phyloP scores from a whole-genome alignment of 1,140 invertebrate species.

The Nixonia krombeini region DNA sequence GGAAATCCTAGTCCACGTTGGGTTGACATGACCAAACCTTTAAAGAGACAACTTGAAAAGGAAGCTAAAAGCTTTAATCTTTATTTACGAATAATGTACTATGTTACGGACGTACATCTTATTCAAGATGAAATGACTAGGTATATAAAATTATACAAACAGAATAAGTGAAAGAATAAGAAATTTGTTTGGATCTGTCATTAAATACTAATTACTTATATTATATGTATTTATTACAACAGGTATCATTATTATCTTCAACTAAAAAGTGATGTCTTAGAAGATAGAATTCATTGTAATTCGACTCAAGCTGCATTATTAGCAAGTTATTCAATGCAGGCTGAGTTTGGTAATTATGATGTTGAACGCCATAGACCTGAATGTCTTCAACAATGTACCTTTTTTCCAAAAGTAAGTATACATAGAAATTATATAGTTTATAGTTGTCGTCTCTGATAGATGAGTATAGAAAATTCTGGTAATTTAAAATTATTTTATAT shows the following conservation, averaged over 20 bases:
- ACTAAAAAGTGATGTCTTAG: slow-evolving; percentile 93
- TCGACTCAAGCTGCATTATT: slow-evolving; percentile 89
- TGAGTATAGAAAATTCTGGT: too few relatives aligned
- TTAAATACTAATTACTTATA: slow-evolving; percentile 3
- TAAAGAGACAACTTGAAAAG: slow-evolving; percentile 95
- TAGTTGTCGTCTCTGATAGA: too few relatives aligned
- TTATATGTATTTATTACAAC: slow-evolving; percentile 41
- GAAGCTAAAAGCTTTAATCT: slow-evolving; percentile 86
- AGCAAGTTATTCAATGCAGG: slow-evolving; percentile 94
- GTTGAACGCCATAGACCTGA: slow-evolving; percentile 90
- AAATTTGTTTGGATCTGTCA: slow-evolving; percentile 3
- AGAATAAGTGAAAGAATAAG: not conserved
- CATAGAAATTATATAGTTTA: not conserved
- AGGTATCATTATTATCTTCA: slow-evolving; percentile 97
- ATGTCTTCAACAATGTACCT: slow-evolving; percentile 90
- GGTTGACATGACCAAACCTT: slow-evolving; percentile 92
- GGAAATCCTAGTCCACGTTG: slow-evolving; percentile 79
- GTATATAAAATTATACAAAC: slow-evolving; percentile 56
- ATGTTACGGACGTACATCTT: slow-evolving; percentile 88
- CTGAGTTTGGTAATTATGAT: slow-evolving; percentile 96
- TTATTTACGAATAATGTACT: slow-evolving; percentile 93
- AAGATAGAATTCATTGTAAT: slow-evolving; percentile 90
- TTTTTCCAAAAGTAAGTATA: slow-evolving; percentile 84
- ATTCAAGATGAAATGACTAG: slow-evolving; percentile 93
- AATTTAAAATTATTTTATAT: too few relatives aligned